These are phyloP conservation scores for Tachycineta bicolor DNA, from an alignment of 2,113 vertebrate species.

Conservation along the genomic window DNA sequence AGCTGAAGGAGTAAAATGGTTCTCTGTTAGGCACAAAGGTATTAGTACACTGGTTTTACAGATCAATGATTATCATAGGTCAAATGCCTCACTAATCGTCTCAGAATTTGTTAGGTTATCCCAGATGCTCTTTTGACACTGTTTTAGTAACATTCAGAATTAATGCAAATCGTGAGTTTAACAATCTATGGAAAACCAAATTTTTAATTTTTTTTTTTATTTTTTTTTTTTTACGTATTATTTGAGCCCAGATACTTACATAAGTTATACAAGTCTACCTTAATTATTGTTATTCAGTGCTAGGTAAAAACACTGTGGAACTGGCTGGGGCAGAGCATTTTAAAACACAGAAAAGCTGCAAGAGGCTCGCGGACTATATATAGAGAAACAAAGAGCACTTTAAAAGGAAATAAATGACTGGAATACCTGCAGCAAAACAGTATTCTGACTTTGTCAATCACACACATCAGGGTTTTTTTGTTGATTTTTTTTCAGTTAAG, in stretches of 20 bases:
- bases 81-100: background rate
- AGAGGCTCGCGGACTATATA: background rate
- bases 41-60: background rate
- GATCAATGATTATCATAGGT: background rate
- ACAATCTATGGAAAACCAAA: background rate
- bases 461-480: accelerated
- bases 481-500: background rate
- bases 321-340: background rate
- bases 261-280: background rate
- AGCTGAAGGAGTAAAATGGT: background rate
- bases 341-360: background rate
- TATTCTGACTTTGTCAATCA: background rate
- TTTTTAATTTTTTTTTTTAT: too few relatives aligned
- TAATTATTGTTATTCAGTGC: background rate
- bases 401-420: background rate
- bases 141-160: background rate
- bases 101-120: background rate
- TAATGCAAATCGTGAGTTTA: background rate
- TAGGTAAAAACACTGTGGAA: background rate
- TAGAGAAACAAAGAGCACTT: background rate
- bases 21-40: background rate
- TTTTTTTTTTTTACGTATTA: background rate
- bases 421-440: background rate
- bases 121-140: background rate
- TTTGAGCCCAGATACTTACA: background rate